These are phyloP conservation scores for Conops quadrifasciatus DNA, from an alignment of 2,888 invertebrate species.

Conservation along the genomic window DNA sequence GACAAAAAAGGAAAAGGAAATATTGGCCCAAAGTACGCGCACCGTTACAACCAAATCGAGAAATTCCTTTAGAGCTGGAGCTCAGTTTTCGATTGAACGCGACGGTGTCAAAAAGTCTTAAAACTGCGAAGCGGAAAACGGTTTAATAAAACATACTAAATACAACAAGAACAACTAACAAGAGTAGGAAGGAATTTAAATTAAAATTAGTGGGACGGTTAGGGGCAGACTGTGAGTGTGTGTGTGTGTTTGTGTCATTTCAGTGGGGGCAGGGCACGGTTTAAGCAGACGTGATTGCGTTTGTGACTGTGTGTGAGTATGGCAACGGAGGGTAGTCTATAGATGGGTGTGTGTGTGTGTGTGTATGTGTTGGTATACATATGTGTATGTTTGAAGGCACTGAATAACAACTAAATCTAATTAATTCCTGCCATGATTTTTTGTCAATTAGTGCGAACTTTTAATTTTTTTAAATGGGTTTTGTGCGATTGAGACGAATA, in stretches of 20 bases:
- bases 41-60: slow-evolving; percentile 16
- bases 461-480: no score
- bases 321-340: slow-evolving; percentile 23
- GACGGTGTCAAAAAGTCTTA: slow-evolving; percentile 46
- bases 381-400: slow-evolving; percentile 43
- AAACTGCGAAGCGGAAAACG: slow-evolving; percentile 40
- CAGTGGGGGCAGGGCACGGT: slow-evolving; percentile 2
- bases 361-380: slow-evolving; percentile 35
- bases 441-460: slow-evolving; percentile 12
- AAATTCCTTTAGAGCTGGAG: slow-evolving; percentile 44
- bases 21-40: background rate
- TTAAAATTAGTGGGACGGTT: slow-evolving; percentile 18
- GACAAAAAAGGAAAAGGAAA: no score
- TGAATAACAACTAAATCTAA: slow-evolving; percentile 42
- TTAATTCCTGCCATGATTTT: slow-evolving; percentile 26
- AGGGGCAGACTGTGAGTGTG: slow-evolving; percentile 1
- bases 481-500: no score
- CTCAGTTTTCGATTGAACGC: slow-evolving; percentile 50
- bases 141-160: slow-evolving; percentile 20
- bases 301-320: slow-evolving; percentile 2
- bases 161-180: slow-evolving; percentile 35
- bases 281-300: no score
- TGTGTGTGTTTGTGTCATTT: no score
- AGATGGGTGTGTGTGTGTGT: slow-evolving; percentile 31
- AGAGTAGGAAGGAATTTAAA: slow-evolving; percentile 17